Evolutionary conservation across 2,888 invertebrate genomes (phyloP).

Genomic region (Nineta flava): DNA sequence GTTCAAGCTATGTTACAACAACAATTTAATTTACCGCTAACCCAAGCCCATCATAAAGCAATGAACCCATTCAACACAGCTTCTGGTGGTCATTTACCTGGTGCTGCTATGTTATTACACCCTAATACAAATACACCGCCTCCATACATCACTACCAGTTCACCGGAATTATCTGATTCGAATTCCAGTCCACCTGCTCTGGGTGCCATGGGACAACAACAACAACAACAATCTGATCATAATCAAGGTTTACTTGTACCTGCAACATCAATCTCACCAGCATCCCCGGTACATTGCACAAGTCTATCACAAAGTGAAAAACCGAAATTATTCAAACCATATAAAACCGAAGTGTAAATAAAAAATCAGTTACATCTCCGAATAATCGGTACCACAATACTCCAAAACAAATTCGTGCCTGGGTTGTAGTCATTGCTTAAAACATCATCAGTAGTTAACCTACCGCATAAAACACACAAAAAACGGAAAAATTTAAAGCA

Average conservation of each 20-base stretch:
- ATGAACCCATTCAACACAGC: background rate
- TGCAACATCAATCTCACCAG: constrained; percentile 15
- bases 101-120: background rate
- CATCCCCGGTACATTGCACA: constrained; percentile 14
- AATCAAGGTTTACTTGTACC: constrained; percentile 22
- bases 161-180: constrained; percentile 23
- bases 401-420: too few species aligned
- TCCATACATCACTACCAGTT: constrained; percentile 10
- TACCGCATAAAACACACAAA: too few species aligned
- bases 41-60: constrained; percentile 10
- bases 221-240: constrained; percentile 8
- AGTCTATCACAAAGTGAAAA: constrained; percentile 26
- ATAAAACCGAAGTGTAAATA: constrained; percentile 40
- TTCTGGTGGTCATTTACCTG: background rate
- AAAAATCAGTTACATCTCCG: too few species aligned
- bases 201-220: constrained; percentile 11
- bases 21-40: constrained; percentile 4
- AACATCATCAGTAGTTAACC: too few species aligned
- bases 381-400: too few species aligned
- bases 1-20: constrained; percentile 1
- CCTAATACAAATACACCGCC: background rate
- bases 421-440: too few species aligned
- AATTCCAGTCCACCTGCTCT: constrained; percentile 25
- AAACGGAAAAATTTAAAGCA: too few species aligned
- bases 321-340: constrained; percentile 61